phyloP scores from a whole-genome alignment of 2,797 vertebrate genomes.

The Phrynocephalus forsythii region DNA sequence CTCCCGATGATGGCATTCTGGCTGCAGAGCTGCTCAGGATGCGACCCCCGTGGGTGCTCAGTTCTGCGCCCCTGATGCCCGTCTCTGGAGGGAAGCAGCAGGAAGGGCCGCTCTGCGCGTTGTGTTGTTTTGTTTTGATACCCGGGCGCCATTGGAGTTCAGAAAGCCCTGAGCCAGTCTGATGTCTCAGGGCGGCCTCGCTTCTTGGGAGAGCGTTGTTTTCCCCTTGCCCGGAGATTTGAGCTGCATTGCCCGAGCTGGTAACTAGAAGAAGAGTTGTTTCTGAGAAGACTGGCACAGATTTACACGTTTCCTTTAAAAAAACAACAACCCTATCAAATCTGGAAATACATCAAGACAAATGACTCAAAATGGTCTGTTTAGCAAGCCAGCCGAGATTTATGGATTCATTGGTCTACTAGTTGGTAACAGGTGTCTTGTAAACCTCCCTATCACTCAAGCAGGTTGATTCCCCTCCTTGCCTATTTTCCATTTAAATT shows the following conservation, averaged over 20 bases:
- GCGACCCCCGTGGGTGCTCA: not conserved
- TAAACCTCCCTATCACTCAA: not conserved
- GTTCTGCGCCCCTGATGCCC: no score
- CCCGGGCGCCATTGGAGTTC: not conserved
- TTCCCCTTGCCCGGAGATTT: no score
- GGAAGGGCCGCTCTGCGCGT: not conserved
- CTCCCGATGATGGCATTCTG: not conserved
- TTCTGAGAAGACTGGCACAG: no score
- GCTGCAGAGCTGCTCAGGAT: not conserved
- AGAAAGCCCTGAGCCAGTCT: not conserved
- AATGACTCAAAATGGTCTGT: not conserved
- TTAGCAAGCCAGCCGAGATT: not conserved
- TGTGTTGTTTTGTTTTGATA: not conserved
- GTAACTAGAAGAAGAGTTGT: not conserved
- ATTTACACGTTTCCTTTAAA: not conserved
- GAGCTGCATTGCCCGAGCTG: not conserved
- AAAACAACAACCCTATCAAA: no score
- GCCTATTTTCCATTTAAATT: not conserved
- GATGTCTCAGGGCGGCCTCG: not conserved
- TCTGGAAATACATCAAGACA: not conserved
- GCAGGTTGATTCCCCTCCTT: not conserved
- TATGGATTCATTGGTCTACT: no score
- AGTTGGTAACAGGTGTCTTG: slow-evolving; percentile 2
- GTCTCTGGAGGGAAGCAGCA: no score
- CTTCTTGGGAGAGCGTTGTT: not conserved